Evolutionary conservation across 1,140 invertebrate genomes (phyloP).

Genomic region (Phymastichus coffea): DNA sequence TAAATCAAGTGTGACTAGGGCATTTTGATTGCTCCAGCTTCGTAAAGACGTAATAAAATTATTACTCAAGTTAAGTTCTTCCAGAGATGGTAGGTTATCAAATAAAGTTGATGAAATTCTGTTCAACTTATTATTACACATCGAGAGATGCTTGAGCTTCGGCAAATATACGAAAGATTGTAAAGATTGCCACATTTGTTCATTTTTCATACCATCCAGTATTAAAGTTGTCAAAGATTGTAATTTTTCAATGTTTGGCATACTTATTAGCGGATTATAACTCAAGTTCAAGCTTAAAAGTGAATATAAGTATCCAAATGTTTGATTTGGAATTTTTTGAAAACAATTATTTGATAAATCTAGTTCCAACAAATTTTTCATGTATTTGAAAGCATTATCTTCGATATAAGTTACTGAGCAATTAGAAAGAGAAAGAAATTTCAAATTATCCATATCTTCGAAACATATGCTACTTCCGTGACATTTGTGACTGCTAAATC

Average conservation of each 20-base stretch:
- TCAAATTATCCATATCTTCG: slow-evolving; percentile 1
- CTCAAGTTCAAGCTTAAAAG: slow-evolving; percentile 15
- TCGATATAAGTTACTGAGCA: neutral
- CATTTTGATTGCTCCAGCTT: slow-evolving; percentile 1
- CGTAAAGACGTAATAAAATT: slow-evolving; percentile 8
- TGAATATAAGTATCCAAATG: neutral
- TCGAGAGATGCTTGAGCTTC: slow-evolving; percentile 2
- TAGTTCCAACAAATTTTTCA: slow-evolving; percentile 4
- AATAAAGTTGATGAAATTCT: slow-evolving; percentile 14
- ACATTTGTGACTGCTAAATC: neutral
- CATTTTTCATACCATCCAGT: slow-evolving; percentile 8
- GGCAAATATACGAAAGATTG: neutral
- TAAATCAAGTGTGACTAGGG: slow-evolving; percentile 5
- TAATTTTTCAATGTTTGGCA: slow-evolving; percentile 14
- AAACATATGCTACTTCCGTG: slow-evolving; percentile 1
- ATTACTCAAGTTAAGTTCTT: slow-evolving; percentile 17
- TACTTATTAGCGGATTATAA: slow-evolving; percentile 1
- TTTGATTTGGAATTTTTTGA: neutral
- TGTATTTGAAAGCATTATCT: neutral
- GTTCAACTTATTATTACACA: neutral
- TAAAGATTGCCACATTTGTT: neutral
- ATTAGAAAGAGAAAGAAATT: slow-evolving; percentile 8
- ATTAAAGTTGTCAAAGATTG: slow-evolving; percentile 11
- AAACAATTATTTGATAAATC: slow-evolving; percentile 18
- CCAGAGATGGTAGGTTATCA: slow-evolving; percentile 7